These are phyloP conservation scores for Tapirus terrestris DNA, from an alignment of 2,113 vertebrate genomes.

Conservation along the genomic window DNA sequence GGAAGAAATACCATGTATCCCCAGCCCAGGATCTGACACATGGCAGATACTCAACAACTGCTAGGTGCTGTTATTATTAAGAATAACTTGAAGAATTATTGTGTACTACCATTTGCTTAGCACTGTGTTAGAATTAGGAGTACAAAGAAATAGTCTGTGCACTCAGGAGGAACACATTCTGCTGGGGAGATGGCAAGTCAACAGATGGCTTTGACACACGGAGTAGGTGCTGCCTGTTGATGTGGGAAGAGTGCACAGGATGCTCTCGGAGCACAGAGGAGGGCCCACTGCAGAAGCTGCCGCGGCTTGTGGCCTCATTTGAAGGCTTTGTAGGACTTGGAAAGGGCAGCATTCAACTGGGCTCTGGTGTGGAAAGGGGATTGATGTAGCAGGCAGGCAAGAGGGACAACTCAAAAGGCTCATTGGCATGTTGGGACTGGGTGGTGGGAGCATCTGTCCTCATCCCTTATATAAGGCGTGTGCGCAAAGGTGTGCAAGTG, in stretches of 20 bases:
- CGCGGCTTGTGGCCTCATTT: not conserved
- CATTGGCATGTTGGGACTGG: not conserved
- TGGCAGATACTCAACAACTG: not conserved
- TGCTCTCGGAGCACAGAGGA: not conserved
- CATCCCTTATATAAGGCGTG: not conserved
- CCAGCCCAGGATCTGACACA: not conserved
- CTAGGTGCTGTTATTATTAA: not conserved
- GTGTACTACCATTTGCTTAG: constrained; percentile 20
- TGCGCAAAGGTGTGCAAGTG: not conserved
- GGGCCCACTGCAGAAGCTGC: not conserved
- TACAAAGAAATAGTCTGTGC: not conserved
- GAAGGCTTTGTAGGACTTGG: not conserved
- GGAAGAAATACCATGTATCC: not conserved
- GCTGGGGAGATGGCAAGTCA: not conserved
- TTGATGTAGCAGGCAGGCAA: not conserved
- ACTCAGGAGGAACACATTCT: not conserved
- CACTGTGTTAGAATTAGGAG: constrained; percentile 46
- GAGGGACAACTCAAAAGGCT: not conserved
- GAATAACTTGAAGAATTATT: constrained; percentile 1
- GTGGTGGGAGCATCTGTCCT: not conserved
- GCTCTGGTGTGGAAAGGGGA: not conserved
- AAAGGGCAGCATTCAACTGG: not conserved
- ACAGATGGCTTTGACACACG: not conserved
- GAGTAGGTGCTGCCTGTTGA: not conserved
- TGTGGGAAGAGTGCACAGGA: not conserved